Conservation (phyloP, 2,113 vertebrate species). For the Cricetomys ansorgei region DNA sequence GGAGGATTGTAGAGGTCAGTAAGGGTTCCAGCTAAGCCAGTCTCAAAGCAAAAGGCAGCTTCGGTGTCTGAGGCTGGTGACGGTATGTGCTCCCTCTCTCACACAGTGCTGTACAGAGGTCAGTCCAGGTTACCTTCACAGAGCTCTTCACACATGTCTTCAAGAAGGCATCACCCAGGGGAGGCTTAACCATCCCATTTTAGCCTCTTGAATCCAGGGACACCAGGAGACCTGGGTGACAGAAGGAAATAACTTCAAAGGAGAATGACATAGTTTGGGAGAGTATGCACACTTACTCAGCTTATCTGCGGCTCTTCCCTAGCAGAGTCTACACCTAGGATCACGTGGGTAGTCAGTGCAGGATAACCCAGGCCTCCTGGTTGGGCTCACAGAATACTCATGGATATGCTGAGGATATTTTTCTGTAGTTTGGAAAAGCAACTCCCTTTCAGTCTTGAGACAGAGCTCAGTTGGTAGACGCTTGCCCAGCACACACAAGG, state of each 20-base stretch:
- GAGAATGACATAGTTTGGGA: neutral
- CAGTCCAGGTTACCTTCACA: neutral
- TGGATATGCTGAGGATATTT: neutral
- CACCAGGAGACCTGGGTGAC: neutral
- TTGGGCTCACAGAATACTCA: neutral
- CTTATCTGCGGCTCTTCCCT: neutral
- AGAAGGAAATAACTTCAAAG: neutral
- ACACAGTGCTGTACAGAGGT: neutral
- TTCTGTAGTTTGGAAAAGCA: neutral
- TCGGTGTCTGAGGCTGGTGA: neutral
- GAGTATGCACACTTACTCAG: neutral
- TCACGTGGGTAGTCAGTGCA: neutral
- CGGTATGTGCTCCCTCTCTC: neutral
- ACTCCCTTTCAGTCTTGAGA: neutral
- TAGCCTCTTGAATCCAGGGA: neutral
- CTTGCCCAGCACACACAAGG: neutral
- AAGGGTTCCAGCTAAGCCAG: neutral
- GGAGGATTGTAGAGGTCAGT: neutral
- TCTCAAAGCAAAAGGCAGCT: neutral
- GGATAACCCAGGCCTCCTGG: neutral
- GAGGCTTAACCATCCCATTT: neutral
- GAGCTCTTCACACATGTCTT: rapidly evolving
- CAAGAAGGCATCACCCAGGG: neutral
- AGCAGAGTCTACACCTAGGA: neutral
- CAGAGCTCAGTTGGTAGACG: neutral